Evolutionary conservation across 2,113 vertebrate species (phyloP), one percentile per base, ranked within the genome.

Genomic region (Periophthalmodon schlosseri): DNA sequence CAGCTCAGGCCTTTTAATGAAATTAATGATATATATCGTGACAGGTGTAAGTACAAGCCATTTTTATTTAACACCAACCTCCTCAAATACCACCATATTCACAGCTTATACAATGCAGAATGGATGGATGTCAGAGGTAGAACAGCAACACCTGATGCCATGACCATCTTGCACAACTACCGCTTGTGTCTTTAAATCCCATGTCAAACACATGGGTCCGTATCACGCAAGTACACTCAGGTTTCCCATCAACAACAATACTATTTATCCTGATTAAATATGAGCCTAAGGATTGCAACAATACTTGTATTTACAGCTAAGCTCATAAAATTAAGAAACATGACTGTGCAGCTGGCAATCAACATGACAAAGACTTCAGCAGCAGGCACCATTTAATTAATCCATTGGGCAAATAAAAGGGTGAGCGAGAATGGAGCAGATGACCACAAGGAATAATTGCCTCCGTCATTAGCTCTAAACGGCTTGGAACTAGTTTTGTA

Each of bases 391-490:
- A 12, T 28, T 60, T 60, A 60, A 60, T 60, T 60, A 60, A 60
- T 60, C 23, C 23, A 28, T 4, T 15, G 57, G 57, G 57, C 57
- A 28, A 60, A 28, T 60, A 60, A 60, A 60, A 60, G 57, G 12
- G 57, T 15, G 57, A 60, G 23, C 15, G 57, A 60, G 57, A 60
- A 60, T 60, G 57, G 57, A 60, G 57, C 57, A 60, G 57, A 24
- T 60, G 57, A 60, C 57, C 57, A 60, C 57, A 60, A 60, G 57
- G 57, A 60, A 60, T 60, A 60, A 60, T 60, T 60, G 57, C 57
- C 57, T 28, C 57, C 23, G 14, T 60, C 57, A 60, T 60, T 60
- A 60, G 57, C 57, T 28, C 24, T 60, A 60, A 60, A 60, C 57
- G 57, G 5, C 23, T 60, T 60, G 57, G 57, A 60, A 60, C 57